Conservation (phyloP, 2,113 vertebrate species). For the Eclectus roratus region DNA sequence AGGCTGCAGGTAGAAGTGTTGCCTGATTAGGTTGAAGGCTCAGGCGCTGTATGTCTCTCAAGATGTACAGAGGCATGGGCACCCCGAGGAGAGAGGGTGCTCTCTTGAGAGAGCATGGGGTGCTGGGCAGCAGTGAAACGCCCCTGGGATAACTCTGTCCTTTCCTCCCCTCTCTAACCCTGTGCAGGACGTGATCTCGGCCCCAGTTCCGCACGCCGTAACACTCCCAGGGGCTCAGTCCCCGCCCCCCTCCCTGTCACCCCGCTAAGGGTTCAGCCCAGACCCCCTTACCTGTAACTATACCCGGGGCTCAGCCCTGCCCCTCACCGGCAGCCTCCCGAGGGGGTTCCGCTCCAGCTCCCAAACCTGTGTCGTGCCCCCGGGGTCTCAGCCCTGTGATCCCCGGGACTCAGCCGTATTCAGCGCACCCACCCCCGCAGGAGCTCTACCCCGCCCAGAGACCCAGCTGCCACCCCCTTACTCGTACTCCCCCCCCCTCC, state of each 20-base stretch:
- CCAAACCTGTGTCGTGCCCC: neutral
- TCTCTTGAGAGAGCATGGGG: neutral
- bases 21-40: neutral
- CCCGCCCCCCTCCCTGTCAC: neutral
- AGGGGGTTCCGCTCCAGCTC: neutral
- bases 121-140: neutral
- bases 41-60: accelerated
- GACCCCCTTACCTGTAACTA: neutral
- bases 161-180: neutral
- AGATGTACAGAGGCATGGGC: neutral
- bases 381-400: too few relatives aligned
- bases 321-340: neutral
- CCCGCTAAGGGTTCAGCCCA: neutral
- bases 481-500: neutral
- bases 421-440: too few relatives aligned
- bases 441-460: neutral
- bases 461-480: accelerated
- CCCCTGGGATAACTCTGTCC: neutral
- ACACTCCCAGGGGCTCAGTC: neutral
- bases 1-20: neutral
- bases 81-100: neutral
- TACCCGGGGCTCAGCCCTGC: neutral
- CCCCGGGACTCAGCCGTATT: too few relatives aligned
- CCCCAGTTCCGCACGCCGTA: too few relatives aligned
- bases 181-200: neutral